Evolutionary conservation across 1,140 invertebrate species (phyloP), one percentile per base, ranked within the genome.

Genomic region (Chironomus tepperi): DNA sequence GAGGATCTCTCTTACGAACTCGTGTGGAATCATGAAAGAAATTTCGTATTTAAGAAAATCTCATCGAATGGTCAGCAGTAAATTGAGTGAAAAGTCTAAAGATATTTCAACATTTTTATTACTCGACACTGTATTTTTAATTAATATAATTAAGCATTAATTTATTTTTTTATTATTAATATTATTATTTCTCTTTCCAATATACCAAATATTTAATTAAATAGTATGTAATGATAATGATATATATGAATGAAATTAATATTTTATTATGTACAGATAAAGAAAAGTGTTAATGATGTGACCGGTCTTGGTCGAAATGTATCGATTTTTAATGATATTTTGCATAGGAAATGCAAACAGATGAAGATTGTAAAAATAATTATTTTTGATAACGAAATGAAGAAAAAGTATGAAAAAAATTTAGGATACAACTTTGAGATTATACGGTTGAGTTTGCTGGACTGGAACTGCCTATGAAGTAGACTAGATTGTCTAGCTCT

Each of bases 11-110:
- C 16, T 0, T 70, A 70, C 19, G 15, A 70, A 21, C 65, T 70
- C 9, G 65, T 70, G 65, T 70, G 65, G 65, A 70, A 70, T 70
- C 65, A 70, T 21, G 65, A 70, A 7, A 18, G 65, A 18, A 70
- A 70, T 70, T 70, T 70, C 10, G 16, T 70, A 0, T 70, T 70
- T 18, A 18, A 70, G 18, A 70, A 70, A 18, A 6, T n/a, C 9
- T n/a, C 47, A n/a, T 34, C 24, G 24, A 34, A 34, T 34, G 24
- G 24, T 34, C 24, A 34, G 5, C 24, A 34, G 5, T 2, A 34
- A 34, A 34, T 2, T 34, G 24, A 34, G 1, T 34, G 24, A 34
- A 34, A 34, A 2, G 24, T 34, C 24, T 34, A 34, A 34, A 34
- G 24, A 34, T 34, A 34, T 34, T 34, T 34, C 24, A 34, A 5